These are phyloP conservation scores for Seladonia tumulorum DNA, from an alignment of 2,888 invertebrate genomes.

Conservation along the genomic window DNA sequence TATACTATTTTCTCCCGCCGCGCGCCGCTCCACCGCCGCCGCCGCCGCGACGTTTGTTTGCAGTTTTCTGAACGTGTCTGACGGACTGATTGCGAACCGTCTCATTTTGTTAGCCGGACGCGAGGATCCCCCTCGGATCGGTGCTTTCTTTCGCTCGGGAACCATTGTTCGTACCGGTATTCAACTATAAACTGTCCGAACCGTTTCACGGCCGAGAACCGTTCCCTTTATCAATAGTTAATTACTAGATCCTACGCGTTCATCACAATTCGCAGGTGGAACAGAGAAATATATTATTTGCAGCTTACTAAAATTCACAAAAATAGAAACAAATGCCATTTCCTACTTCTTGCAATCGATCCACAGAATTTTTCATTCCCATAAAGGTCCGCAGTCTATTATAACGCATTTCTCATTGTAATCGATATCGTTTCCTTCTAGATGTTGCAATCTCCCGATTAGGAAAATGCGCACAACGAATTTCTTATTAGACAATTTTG, in stretches of 20 bases:
- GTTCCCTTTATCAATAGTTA: not conserved
- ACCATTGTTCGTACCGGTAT: slow-evolving; percentile 6
- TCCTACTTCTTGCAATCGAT: not conserved
- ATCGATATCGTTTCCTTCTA: no score
- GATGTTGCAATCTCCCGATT: no score
- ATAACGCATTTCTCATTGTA: no score
- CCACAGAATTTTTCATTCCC: no score
- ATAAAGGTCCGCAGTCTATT: no score
- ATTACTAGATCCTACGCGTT: not conserved
- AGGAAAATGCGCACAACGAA: no score
- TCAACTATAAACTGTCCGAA: not conserved
- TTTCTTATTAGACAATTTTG: no score
- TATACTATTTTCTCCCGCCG: slow-evolving; percentile 24
- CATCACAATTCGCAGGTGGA: not conserved
- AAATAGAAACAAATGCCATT: not conserved
- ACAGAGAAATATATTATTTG: not conserved
- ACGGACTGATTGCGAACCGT: not conserved
- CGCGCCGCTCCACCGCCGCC: not conserved
- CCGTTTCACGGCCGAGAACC: not conserved
- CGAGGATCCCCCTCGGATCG: not conserved
- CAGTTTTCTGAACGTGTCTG: not conserved
- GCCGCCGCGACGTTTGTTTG: not conserved
- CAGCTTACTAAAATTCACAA: not conserved
- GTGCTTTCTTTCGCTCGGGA: not conserved
- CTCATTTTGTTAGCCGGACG: not conserved